Evolutionary conservation across 2,888 invertebrate species (phyloP), one percentile per base, ranked within the genome.

Genomic region (Hirtodrosophila duncani): DNA sequence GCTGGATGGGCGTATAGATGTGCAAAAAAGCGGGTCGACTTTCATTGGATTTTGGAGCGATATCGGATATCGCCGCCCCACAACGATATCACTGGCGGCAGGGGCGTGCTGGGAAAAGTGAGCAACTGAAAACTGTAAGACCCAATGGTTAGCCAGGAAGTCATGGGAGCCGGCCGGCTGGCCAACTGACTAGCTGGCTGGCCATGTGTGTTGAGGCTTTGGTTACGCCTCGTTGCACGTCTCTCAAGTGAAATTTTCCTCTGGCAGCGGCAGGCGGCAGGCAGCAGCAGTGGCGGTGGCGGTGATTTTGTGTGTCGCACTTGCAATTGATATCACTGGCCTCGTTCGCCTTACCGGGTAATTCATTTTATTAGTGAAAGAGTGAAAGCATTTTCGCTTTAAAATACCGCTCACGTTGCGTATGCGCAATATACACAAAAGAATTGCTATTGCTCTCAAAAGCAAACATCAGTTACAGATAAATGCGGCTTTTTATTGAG

Each of bases 41-140:
- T 82, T 83, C 82, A 75, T 70, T 74, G 48, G 57, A 74, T 77
- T 82, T 77, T 69, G 65, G 74, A 83, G 80, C 75, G 83, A 78
- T 79, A 82, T 69, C 65, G 79, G 79, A 83, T 81, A 67, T 59
- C 58, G 23, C 38, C 16, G 10, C 9, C 13, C 16, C 20, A 24
- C 11, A 3, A 29, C 18, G n/a, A 38, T 31, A 38, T 27, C 27
- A 16, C 9, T 29, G 18, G 17, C 10, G 31, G 29, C 3, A 29
- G 39, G 37, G 33, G 49, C 49, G 23, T 33, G 27, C 31, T 37
- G 38, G 8, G 23, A 16, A 8, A 5, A 23, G 13, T 18, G 41
- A 38, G 10, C 5, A 8, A 36, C 20, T 23, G 26, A 11, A 39
- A 6, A 29, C 9, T 30, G 30, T 1, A 41, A 17, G 29, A 26